Percentiles rank a stretch among this genome's conserved stretches.
phyloP scores from a whole-genome alignment of 1,140 invertebrate species.

The Arion vulgaris region DNA sequence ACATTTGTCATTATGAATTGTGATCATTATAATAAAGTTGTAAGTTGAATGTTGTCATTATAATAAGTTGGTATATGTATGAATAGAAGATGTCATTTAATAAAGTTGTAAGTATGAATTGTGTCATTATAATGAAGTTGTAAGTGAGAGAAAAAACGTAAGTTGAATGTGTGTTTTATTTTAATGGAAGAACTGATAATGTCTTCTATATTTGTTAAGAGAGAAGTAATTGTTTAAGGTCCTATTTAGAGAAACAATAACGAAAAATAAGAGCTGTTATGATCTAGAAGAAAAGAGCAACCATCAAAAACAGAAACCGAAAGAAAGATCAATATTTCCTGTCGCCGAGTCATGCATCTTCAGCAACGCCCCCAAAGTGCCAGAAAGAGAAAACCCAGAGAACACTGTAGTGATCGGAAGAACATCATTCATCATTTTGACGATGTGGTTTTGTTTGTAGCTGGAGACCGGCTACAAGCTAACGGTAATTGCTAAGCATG shows the following conservation, averaged over 20 bases:
- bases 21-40: too few relatives aligned
- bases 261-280: not conserved
- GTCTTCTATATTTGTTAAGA: too few relatives aligned
- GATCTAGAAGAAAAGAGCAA: not conserved
- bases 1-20: too few relatives aligned
- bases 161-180: too few relatives aligned
- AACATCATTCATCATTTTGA: not conserved
- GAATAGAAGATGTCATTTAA: too few relatives aligned
- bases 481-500: not conserved
- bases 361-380: not conserved
- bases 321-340: slow-evolving; percentile 14
- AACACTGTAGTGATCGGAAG: not conserved
- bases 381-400: not conserved
- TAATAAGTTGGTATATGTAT: too few relatives aligned
- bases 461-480: not conserved
- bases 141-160: too few relatives aligned
- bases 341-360: not conserved
- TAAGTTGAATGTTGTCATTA: too few relatives aligned
- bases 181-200: too few relatives aligned
- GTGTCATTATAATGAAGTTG: too few relatives aligned
- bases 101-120: too few relatives aligned
- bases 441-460: slow-evolving; percentile 1
- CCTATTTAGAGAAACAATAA: not conserved
- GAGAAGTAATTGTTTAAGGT: too few relatives aligned
- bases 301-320: not conserved